A percentile compares a stretch with the other conserved stretches of the same genome.
Conservation (phyloP, 2,797 vertebrate genomes). For the Syncerus caffer region DNA sequence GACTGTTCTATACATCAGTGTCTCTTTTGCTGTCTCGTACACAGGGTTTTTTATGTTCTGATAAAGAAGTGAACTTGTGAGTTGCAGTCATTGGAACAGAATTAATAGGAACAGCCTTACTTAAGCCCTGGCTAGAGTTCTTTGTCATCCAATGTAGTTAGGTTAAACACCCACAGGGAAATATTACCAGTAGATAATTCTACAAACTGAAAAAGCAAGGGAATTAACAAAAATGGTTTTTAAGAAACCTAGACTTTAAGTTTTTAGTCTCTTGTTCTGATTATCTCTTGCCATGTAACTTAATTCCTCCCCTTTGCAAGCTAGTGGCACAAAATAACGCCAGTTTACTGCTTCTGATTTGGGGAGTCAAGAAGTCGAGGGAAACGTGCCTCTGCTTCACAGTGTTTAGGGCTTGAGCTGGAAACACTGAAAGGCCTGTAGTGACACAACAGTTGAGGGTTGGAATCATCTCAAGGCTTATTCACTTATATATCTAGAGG, state of each 20-base stretch:
- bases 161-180: background rate
- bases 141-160: background rate
- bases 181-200: background rate
- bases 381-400: background rate
- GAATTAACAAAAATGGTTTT: background rate
- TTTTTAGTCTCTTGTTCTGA: background rate
- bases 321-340: background rate
- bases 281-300: background rate
- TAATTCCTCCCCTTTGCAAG: background rate
- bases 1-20: too few species aligned
- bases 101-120: background rate
- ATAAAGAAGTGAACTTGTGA: background rate
- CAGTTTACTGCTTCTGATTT: background rate
- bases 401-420: background rate
- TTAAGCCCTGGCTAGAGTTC: background rate
- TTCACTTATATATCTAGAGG: rapidly evolving
- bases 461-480: background rate
- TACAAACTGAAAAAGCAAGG: background rate
- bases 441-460: background rate
- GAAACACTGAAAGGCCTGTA: background rate
- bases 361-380: background rate
- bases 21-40: too few species aligned
- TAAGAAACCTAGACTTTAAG: background rate
- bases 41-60: background rate
- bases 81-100: background rate